Conservation (phyloP, 2,113 vertebrate genomes). For the Pica pica region DNA sequence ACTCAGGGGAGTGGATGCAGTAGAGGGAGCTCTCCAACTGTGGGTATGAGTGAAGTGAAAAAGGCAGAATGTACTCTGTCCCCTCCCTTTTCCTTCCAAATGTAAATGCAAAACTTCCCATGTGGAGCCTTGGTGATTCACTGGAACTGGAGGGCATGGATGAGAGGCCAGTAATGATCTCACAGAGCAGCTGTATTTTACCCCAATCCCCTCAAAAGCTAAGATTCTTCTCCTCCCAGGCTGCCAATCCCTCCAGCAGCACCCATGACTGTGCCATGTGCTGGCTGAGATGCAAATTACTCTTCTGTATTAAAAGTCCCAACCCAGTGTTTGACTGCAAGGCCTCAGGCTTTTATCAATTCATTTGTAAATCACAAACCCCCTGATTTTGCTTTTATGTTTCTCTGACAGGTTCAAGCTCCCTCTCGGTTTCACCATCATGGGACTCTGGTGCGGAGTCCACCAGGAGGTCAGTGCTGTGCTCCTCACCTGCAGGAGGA, state of each 20-base stretch:
- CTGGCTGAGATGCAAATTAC: not conserved
- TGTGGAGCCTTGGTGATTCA: not conserved
- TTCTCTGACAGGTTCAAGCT: slow-evolving; percentile 63
- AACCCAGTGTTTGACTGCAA: not conserved
- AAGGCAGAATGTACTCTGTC: not conserved
- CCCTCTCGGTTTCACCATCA: slow-evolving; percentile 44
- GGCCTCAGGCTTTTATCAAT: not conserved
- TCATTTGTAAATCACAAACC: not conserved
- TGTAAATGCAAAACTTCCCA: not conserved
- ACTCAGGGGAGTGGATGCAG: not conserved
- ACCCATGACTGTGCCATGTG: accelerated
- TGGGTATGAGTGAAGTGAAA: not conserved
- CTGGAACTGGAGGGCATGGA: not conserved
- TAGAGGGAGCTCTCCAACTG: not conserved
- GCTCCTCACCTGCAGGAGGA: not conserved
- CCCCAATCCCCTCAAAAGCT: not conserved
- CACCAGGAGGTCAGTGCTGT: slow-evolving; percentile 65
- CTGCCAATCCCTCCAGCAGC: not conserved
- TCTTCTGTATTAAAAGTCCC: not conserved
- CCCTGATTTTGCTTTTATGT: not conserved
- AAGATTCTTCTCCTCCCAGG: not conserved
- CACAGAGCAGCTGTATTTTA: not conserved
- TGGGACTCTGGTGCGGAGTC: slow-evolving; percentile 41
- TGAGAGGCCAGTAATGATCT: not conserved
- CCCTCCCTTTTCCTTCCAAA: not conserved